phyloP scores from a whole-genome alignment of 2,888 invertebrate species.

The Osedax frankpressi region DNA sequence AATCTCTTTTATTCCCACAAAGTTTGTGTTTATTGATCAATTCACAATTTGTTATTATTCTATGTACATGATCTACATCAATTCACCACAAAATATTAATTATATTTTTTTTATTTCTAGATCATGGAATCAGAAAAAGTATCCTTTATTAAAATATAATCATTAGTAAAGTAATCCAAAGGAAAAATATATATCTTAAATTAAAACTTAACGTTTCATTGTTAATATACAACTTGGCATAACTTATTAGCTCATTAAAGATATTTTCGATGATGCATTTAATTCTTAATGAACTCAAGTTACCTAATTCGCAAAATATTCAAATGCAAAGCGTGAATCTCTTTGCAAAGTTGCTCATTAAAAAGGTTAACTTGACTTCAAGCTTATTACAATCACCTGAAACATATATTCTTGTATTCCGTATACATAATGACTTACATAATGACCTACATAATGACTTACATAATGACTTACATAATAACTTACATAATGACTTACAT shows the following conservation, averaged over 20 bases:
- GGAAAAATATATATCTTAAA: background rate
- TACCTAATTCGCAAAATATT: background rate
- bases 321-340: conserved; percentile 91
- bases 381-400: no score
- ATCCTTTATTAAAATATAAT: background rate
- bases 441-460: no score
- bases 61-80: background rate
- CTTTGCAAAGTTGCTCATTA: conserved; percentile 76
- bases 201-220: no score
- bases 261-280: background rate
- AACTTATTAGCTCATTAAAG: no score
- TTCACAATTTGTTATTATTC: no score
- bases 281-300: background rate
- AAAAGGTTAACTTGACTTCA: conserved; percentile 63
- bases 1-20: no score
- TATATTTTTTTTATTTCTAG: background rate
- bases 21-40: no score
- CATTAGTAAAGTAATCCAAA: background rate
- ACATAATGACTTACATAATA: no score
- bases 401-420: no score
- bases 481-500: background rate
- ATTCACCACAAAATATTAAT: background rate
- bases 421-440: no score
- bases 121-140: background rate
- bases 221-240: no score